Evolutionary conservation across 2,888 invertebrate species (phyloP).

Genomic region (Elgonia sp.): DNA sequence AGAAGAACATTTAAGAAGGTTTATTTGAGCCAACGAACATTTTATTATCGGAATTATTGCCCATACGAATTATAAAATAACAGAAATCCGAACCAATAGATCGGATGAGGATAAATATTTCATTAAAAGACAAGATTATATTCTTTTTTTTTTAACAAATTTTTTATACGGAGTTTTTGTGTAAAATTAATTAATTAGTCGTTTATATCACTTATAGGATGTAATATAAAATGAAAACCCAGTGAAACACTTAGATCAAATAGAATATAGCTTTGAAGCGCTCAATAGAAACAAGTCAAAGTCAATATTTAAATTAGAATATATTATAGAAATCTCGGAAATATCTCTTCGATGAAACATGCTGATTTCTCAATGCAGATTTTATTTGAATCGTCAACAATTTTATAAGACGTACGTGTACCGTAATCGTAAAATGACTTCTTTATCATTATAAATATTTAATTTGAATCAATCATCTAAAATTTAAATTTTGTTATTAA

Average conservation of each 20-base stretch:
- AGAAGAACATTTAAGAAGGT: constrained; percentile 55
- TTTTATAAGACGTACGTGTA: constrained; percentile 48
- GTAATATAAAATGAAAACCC: too few species aligned
- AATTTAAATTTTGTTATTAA: background rate
- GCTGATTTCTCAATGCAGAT: constrained; percentile 42
- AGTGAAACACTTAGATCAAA: too few species aligned
- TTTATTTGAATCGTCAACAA: constrained; percentile 62
- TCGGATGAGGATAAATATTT: too few species aligned
- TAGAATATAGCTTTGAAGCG: constrained; percentile 20
- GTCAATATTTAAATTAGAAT: constrained; percentile 67
- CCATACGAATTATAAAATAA: constrained; percentile 31
- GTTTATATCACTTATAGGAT: too few species aligned
- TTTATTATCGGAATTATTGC: constrained; percentile 48
- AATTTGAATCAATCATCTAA: constrained; percentile 14
- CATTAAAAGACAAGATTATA: too few species aligned
- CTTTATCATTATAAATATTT: constrained; percentile 63
- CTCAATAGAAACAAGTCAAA: constrained; percentile 23
- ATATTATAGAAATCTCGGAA: constrained; percentile 62
- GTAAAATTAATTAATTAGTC: too few species aligned
- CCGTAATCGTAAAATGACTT: constrained; percentile 20
- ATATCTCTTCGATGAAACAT: constrained; percentile 23
- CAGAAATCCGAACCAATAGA: background rate
- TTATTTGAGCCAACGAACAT: constrained; percentile 11
- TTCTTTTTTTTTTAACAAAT: too few species aligned
- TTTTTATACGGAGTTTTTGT: too few species aligned